Conservation (phyloP, 2,888 invertebrate species). For the Macroteleia sp. region DNA sequence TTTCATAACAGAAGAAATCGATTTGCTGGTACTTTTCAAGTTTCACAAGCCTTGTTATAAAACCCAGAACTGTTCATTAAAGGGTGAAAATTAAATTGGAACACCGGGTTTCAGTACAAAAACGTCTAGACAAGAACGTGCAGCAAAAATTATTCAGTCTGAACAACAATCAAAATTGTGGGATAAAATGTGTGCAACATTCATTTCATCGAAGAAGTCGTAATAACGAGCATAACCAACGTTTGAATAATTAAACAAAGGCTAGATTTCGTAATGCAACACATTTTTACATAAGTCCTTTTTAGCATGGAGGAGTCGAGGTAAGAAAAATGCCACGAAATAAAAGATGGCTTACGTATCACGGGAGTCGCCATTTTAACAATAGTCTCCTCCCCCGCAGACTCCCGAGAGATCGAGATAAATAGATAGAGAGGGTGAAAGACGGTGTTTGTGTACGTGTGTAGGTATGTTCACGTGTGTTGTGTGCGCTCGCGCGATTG, state of each 20-base stretch:
- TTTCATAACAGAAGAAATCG: no score
- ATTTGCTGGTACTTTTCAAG: no score
- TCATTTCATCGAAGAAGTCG: no score
- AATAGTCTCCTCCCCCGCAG: conserved; percentile 79
- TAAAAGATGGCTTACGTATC: conserved; percentile 74
- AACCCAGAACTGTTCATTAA: no score
- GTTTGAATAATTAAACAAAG: conserved; percentile 39
- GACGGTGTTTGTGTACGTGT: conserved; percentile 47
- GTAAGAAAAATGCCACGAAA: conserved; percentile 57
- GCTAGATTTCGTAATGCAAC: conserved; percentile 19
- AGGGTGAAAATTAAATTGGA: no score
- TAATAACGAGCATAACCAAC: no score
- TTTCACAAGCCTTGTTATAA: no score
- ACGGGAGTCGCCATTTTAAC: conserved; percentile 80
- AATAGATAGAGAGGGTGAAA: conserved; percentile 66
- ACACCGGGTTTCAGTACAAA: no score
- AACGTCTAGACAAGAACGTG: no score
- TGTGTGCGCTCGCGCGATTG: conserved; percentile 12
- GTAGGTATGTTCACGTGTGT: conserved; percentile 36
- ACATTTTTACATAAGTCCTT: conserved; percentile 26
- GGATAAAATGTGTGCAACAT: no score
- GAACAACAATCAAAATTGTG: no score
- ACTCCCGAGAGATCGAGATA: conserved; percentile 67
- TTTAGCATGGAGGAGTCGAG: conserved; percentile 1
- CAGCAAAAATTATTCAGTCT: no score